A percentile compares a stretch with the other conserved stretches of the same genome.
phyloP scores from a whole-genome alignment of 2,113 vertebrate genomes.

The Gadus chalcogrammus region DNA sequence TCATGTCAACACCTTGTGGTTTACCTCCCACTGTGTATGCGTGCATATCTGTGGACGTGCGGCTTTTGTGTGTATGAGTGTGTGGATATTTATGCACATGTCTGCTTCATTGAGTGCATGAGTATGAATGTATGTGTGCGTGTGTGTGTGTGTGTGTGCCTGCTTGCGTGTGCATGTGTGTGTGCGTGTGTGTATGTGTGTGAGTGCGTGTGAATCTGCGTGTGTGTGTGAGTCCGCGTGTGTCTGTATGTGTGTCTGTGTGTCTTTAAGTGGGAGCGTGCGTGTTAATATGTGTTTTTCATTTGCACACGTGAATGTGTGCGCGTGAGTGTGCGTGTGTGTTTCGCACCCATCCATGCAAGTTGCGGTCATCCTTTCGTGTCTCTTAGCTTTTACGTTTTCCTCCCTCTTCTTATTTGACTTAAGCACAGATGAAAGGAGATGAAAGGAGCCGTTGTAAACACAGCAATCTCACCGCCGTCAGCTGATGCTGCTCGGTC shows the following conservation, averaged over 20 bases:
- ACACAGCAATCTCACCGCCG: no score
- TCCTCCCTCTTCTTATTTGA: no score
- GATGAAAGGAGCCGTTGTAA: no score
- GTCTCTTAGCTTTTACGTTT: no score
- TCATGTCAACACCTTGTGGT: slow-evolving; percentile 79
- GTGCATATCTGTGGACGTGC: slow-evolving; percentile 28
- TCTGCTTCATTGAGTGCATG: no score
- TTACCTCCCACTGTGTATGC: slow-evolving; percentile 55
- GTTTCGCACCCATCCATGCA: no score
- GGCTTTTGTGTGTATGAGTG: slow-evolving; percentile 4
- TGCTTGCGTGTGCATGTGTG: background rate
- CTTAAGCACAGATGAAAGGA: no score
- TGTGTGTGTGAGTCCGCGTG: background rate
- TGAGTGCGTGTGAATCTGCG: background rate
- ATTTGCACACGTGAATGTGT: background rate
- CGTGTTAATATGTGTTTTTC: background rate
- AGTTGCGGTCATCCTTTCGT: no score
- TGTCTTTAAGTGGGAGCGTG: background rate
- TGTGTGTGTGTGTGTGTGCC: no score
- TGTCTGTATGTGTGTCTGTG: background rate
- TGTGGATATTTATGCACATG: slow-evolving; percentile 19
- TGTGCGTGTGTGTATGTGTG: background rate
- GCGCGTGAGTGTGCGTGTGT: no score
- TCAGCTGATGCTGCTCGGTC: no score
- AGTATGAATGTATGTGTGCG: slow-evolving; percentile 19